Conservation (phyloP, 2,888 invertebrate species). For the Antheraea assamensis region DNA sequence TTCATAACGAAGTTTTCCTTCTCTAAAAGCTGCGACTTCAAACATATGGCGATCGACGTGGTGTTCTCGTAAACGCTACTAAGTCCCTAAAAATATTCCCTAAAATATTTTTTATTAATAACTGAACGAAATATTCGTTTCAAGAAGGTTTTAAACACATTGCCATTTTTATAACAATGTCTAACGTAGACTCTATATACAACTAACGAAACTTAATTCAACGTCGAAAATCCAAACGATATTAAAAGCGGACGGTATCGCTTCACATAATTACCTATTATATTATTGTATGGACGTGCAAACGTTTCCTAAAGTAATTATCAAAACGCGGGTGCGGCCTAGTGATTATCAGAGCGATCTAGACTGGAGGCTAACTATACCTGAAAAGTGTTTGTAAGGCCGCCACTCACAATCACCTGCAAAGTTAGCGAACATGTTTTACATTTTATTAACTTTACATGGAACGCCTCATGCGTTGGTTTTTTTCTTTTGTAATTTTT, state of each 20-base stretch:
- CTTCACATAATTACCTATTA: constrained; percentile 1
- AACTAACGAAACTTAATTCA: not conserved
- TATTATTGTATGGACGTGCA: not conserved
- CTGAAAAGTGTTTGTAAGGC: not conserved
- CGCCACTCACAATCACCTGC: not conserved
- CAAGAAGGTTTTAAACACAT: not conserved
- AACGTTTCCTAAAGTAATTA: constrained; percentile 13
- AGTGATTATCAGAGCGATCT: constrained; percentile 6
- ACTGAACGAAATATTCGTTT: no score
- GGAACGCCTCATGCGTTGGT: no score
- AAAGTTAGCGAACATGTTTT: not conserved
- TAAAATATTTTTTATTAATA: no score
- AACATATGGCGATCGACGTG: no score
- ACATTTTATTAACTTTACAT: not conserved
- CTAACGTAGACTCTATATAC: not conserved
- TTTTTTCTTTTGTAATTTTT: no score
- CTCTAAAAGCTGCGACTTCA: no score
- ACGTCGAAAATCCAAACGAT: not conserved
- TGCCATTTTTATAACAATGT: not conserved
- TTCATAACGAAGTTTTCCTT: no score
- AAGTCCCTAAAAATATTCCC: no score
- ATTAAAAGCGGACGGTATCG: not conserved
- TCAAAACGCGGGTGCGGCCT: not conserved
- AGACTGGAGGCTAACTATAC: not conserved
- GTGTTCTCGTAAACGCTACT: no score